Percentiles rank a stretch among this genome's conserved stretches.
These are phyloP conservation scores for Bombycilla garrulus DNA, from an alignment of 2,113 vertebrate species.

Conservation along the genomic window DNA sequence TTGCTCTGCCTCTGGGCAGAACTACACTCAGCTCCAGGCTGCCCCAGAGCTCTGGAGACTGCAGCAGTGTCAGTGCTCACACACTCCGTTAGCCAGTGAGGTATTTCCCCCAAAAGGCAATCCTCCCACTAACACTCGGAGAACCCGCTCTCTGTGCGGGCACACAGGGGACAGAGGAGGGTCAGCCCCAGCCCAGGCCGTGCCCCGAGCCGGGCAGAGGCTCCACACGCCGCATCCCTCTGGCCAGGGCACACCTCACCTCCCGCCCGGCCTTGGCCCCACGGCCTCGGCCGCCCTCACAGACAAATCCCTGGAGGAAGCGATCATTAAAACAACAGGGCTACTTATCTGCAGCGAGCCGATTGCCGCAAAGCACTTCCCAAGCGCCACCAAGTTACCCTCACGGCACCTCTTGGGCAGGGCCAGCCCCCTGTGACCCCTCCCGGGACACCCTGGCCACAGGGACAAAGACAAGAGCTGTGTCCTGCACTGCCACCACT, in stretches of 20 bases:
- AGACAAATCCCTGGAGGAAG: neutral
- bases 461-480: accelerated
- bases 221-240: accelerated
- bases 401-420: accelerated
- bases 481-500: neutral
- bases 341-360: neutral
- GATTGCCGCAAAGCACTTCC: neutral
- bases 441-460: accelerated
- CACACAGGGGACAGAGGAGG: accelerated
- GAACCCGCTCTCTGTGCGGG: accelerated
- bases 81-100: accelerated
- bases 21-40: too few relatives aligned
- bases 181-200: accelerated
- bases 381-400: neutral
- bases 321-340: neutral
- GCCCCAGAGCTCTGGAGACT: accelerated
- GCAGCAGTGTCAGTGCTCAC: accelerated
- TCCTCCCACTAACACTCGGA: accelerated
- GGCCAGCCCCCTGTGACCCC: neutral
- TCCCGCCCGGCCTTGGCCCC: accelerated
- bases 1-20: neutral
- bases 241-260: accelerated
- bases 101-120: accelerated
- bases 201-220: accelerated
- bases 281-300: neutral